Percentiles rank a stretch among this genome's conserved stretches.
These are phyloP conservation scores for Seriola dumerili DNA, from an alignment of 2,113 vertebrate genomes.

Conservation along the genomic window DNA sequence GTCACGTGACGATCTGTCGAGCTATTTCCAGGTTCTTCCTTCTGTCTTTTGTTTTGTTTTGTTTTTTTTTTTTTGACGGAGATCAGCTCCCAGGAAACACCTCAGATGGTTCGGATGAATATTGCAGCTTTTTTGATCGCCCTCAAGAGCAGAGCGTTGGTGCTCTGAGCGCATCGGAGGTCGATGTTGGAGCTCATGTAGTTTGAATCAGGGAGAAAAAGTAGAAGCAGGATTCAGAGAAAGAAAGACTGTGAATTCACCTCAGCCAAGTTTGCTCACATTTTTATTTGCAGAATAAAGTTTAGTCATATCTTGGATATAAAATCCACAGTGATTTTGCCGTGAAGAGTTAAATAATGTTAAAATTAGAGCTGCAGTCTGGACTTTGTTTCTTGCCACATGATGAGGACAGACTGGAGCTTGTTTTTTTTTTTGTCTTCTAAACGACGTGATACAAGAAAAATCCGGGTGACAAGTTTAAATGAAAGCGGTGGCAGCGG, in stretches of 20 bases:
- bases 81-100: background rate
- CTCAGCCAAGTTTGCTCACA: background rate
- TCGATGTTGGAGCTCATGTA: background rate
- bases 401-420: background rate
- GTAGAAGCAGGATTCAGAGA: background rate
- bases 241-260: background rate
- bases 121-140: background rate
- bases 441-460: background rate
- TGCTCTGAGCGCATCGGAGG: background rate
- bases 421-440: background rate
- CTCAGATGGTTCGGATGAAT: background rate
- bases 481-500: constrained; percentile 19
- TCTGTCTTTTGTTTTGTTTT: too few relatives aligned
- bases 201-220: background rate
- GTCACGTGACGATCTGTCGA: background rate
- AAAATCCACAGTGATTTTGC: background rate
- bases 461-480: background rate
- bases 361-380: background rate
- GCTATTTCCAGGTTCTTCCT: background rate
- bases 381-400: too few relatives aligned
- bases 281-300: background rate
- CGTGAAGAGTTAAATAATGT: background rate
- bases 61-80: background rate
- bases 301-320: background rate
- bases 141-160: background rate